phyloP scores from a whole-genome alignment of 2,113 vertebrate species.

The Limnothrissa miodon region DNA sequence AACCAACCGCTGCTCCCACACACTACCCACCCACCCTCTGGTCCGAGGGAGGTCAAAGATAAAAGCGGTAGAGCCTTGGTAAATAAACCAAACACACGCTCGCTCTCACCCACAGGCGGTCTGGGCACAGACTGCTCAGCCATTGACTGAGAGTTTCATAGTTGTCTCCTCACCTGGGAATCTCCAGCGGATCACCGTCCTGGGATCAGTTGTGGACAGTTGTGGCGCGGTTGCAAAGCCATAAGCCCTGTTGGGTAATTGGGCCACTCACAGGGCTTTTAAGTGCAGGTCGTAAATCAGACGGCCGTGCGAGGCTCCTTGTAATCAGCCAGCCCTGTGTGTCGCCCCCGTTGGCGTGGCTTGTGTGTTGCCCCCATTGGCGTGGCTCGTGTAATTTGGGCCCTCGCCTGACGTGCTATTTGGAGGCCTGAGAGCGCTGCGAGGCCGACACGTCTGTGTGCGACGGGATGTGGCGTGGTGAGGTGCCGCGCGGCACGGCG shows the following conservation, averaged over 20 bases:
- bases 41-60: constrained; percentile 67
- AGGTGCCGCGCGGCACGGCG: background rate
- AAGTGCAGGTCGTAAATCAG: constrained; percentile 66
- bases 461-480: background rate
- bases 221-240: constrained; percentile 38
- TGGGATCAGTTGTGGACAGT: constrained; percentile 26
- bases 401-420: constrained; percentile 62
- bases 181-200: background rate
- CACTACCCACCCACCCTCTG: constrained; percentile 41
- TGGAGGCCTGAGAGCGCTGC: constrained; percentile 66
- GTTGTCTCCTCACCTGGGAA: constrained; percentile 46
- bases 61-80: constrained; percentile 50
- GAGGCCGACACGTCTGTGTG: constrained; percentile 57
- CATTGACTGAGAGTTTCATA: background rate
- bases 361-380: constrained; percentile 62
- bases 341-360: constrained; percentile 60
- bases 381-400: constrained; percentile 69
- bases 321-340: constrained; percentile 67
- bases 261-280: constrained; percentile 50
- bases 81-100: constrained; percentile 43
- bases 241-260: constrained; percentile 47
- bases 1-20: constrained; percentile 42
- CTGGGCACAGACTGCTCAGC: background rate
- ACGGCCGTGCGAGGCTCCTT: constrained; percentile 64
- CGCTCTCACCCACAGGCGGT: background rate